A percentile compares a stretch with the other conserved stretches of the same genome.
phyloP scores from a whole-genome alignment of 2,888 invertebrate genomes.

The Luperina nickerlii region DNA sequence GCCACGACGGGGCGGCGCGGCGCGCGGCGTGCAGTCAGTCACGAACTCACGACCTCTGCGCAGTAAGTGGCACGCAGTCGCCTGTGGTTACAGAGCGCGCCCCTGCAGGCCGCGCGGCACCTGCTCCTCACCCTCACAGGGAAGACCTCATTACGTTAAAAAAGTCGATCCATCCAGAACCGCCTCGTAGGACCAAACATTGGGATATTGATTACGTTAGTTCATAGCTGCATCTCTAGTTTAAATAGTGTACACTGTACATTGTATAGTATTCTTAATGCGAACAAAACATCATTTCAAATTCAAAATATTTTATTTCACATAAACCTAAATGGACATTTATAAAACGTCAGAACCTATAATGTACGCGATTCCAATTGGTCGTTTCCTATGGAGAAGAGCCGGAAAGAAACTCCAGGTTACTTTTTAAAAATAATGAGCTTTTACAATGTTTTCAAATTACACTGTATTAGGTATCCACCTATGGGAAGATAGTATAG shows the following conservation, averaged over 20 bases:
- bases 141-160: neutral
- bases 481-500: neutral
- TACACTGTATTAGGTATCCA: neutral
- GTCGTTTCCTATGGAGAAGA: neutral
- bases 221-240: slow-evolving; percentile 7
- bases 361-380: neutral
- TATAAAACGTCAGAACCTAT: neutral
- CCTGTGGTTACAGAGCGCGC: neutral
- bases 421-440: neutral
- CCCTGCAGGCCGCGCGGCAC: neutral
- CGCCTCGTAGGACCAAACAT: neutral
- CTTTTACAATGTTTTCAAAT: neutral
- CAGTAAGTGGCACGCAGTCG: neutral
- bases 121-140: neutral
- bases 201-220: neutral
- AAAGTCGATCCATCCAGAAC: neutral
- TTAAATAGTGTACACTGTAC: neutral
- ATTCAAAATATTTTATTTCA: neutral
- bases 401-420: neutral
- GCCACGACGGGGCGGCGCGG: too few species aligned
- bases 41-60: slow-evolving; percentile 18
- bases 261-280: neutral
- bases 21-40: slow-evolving; percentile 38
- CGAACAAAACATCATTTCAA: neutral
- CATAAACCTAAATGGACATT: neutral